Percentiles rank a stretch among this genome's conserved stretches.
These are phyloP conservation scores for Conus canariensis DNA, from an alignment of 2,888 invertebrate species.

Conservation along the genomic window DNA sequence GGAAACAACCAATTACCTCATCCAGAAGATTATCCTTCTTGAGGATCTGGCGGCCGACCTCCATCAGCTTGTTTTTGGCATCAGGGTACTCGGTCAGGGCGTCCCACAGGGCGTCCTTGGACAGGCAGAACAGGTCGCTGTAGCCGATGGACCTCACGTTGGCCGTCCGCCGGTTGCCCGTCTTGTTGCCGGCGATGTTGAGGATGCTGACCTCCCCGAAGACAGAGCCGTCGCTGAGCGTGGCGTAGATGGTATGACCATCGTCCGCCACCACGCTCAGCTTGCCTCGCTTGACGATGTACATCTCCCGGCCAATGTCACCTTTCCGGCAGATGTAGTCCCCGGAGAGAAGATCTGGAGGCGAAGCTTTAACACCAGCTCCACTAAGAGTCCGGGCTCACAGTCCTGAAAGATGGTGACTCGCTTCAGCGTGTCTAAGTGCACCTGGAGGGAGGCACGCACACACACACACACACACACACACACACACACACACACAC, in stretches of 20 bases:
- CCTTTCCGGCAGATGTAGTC: conserved; percentile 98
- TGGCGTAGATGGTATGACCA: conserved; percentile 88
- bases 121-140: conserved; percentile 95
- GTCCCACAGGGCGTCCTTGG: conserved; percentile 93
- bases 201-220: conserved; percentile 92
- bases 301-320: conserved; percentile 98
- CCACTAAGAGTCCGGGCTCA: conserved; percentile 95
- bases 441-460: conserved; percentile 82
- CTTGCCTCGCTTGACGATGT: conserved; percentile 95
- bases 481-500: background rate
- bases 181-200: conserved; percentile 95
- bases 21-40: conserved; percentile 80
- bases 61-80: conserved; percentile 79
- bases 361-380: conserved; percentile 93
- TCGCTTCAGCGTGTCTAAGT: conserved; percentile 90
- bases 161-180: conserved; percentile 95
- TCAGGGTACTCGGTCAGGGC: conserved; percentile 84
- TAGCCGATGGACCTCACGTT: conserved; percentile 88
- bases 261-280: conserved; percentile 94
- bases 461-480: background rate
- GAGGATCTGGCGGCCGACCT: conserved; percentile 81
- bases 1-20: conserved; percentile 75
- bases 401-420: conserved; percentile 97
- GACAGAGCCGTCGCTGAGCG: conserved; percentile 94
- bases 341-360: conserved; percentile 95